These are phyloP conservation scores for Clistopyga incitator DNA, from an alignment of 2,888 invertebrate species.

Conservation along the genomic window DNA sequence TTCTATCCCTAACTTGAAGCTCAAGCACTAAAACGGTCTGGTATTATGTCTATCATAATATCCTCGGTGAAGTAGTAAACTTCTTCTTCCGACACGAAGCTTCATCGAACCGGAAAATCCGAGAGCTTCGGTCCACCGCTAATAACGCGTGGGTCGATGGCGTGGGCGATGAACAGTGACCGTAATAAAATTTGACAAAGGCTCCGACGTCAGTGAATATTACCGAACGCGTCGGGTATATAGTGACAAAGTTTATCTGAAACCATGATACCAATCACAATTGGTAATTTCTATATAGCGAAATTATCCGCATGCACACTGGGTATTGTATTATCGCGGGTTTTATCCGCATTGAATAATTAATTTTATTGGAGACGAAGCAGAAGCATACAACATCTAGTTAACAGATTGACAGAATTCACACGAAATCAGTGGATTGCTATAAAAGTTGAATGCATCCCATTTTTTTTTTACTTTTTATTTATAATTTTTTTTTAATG, in stretches of 20 bases:
- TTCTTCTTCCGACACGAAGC: not conserved
- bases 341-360: not conserved
- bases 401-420: too few species aligned
- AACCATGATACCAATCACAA: not conserved
- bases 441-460: too few species aligned
- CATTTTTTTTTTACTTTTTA: too few species aligned
- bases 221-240: not conserved
- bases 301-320: not conserved
- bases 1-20: conserved; percentile 2
- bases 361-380: not conserved
- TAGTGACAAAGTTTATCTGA: not conserved
- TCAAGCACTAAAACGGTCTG: not conserved
- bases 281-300: not conserved
- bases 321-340: too few species aligned
- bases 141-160: conserved; percentile 3
- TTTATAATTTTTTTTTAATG: too few species aligned
- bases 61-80: not conserved
- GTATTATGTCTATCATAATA: not conserved
- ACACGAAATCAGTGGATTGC: too few species aligned
- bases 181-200: conserved; percentile 8
- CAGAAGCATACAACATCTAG: too few species aligned
- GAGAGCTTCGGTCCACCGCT: not conserved
- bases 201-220: not conserved
- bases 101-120: not conserved
- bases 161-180: not conserved